Evolutionary conservation across 2,113 vertebrate genomes (phyloP).

Genomic region (Epinephelus cyanopodus): DNA sequence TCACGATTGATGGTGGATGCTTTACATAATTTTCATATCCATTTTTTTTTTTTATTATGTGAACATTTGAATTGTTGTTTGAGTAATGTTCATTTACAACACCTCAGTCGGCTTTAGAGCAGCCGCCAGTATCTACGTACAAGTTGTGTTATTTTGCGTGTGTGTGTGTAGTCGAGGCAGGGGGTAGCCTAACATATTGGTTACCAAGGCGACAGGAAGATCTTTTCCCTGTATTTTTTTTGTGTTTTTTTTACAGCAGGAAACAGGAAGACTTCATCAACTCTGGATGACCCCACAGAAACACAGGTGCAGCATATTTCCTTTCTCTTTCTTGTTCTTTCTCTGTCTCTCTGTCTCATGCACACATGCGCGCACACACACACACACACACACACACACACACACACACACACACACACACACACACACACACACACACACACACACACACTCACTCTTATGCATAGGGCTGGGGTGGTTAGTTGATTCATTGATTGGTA

Average conservation of each 20-base stretch:
- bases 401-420: slow-evolving; percentile 19
- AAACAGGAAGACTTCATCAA: slow-evolving; percentile 66
- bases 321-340: slow-evolving; percentile 5
- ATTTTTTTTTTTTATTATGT: not conserved
- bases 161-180: slow-evolving; percentile 8
- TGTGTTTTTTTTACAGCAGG: slow-evolving; percentile 37
- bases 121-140: not conserved
- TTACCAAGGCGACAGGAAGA: slow-evolving; percentile 75
- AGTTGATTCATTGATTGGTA: no score
- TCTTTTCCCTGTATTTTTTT: slow-evolving; percentile 38
- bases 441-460: not conserved
- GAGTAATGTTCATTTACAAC: not conserved
- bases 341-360: not conserved
- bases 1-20: not conserved
- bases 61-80: slow-evolving; percentile 6
- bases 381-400: not conserved
- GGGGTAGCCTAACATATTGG: slow-evolving; percentile 65
- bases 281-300: slow-evolving; percentile 64
- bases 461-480: not conserved
- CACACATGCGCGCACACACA: no score
- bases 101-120: slow-evolving; percentile 7
- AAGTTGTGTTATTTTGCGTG: slow-evolving; percentile 13
- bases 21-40: not conserved
- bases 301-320: slow-evolving; percentile 52
- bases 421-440: slow-evolving; percentile 1